Base-by-base conservation (phyloP, 2,888 invertebrate genomes). In the Xiphydria camelus region DNA sequence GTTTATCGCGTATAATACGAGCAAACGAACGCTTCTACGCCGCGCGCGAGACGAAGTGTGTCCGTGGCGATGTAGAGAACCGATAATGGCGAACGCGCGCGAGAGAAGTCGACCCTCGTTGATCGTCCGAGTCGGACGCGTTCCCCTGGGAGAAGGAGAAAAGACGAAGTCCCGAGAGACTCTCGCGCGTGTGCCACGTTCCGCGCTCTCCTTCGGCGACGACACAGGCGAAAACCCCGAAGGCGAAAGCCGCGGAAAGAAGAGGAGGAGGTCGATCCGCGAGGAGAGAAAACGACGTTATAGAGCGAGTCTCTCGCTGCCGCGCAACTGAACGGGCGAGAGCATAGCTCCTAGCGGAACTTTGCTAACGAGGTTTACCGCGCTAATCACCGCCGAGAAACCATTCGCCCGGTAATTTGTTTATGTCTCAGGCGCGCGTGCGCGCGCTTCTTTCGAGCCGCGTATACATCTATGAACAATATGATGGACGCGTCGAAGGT, bases 341-440 rank as follows among this genome's bases (percentile, higher is more conserved):
- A n/a, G n/a, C n/a, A n/a, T n/a, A n/a, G 47, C 38, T 48, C 42
- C 35, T 43, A 45, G 50, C 51, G 53, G 61, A 66, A 66, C 62
- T 68, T 68, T 49, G 51, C 57, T 70, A 71, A 72, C 66, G 63
- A 70, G 67, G 62, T 73, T 69, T 64, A 62, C 64, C 60, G 61
- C n/a, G n/a, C 64, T 73, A 70, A 72, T 72, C 66, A 67, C 66
- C 64, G 55, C 59, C 60, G 65, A 67, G 67, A 67, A 72, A 70
- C 69, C 61, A 65, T 71, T 72, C 61, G 62, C 62, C 56, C 66
- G n/a, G 59, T 72, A 68, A 70, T 73, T 73, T 70, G 69, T 72
- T 72, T 71, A 68, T 71, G 62, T 58, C 59, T 57, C 49, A 23
- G 65, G 62, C 59, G 12, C 10, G 26, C 64, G 66, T 62, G 59